Base-by-base conservation (phyloP, 1,140 invertebrate species). In the Araneus ventricosus region DNA sequence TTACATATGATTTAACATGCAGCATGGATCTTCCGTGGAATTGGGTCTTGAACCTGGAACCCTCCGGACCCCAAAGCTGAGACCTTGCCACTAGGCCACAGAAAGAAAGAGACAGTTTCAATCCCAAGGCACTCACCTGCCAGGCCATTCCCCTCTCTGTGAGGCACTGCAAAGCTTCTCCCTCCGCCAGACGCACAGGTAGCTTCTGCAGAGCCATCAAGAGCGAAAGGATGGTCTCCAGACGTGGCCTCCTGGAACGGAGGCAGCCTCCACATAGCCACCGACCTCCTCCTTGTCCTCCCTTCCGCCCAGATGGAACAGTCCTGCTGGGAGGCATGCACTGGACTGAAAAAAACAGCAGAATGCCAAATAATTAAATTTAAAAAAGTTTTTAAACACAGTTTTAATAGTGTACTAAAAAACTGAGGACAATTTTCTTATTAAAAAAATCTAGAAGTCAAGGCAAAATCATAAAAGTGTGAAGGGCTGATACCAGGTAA, bases 161-260 rank as follows among this genome's bases (percentile, higher is more conserved):
- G 52, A 99, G 96, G 96, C 98, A 99, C 95, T 99, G 98, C 85
- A 99, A 95, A 0, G 98, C 98, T 95, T 99, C 98, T 80, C 98
- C 98, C 96, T 99, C 98, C 0, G 98, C 97, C 87, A 96, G 94
- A 14, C 96, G 94, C 7, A 99, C 97, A 4, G 97, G 97, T 90
- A 99, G 96, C 95, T 98, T 98, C 95, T 99, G 98, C 41, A 99
- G 96, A 94, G 97, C 97, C n/a, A 98, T 97, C 93, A 99, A 96
- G 79, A 99, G 95, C 1, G 97, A 96, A n/a, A 99, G 95, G 94
- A 99, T 98, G 1, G 97, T 97, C 95, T 99, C 98, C 20, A 99
- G 95, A 1, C 97, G 96, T 0, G 99, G 99, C 52, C 98, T 96
- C 84, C 97, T 96, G 0, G 98, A 98, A 52, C 98, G 96, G 94